Base-by-base conservation (phyloP, 2,888 invertebrate species). In the Idaea straminata region DNA sequence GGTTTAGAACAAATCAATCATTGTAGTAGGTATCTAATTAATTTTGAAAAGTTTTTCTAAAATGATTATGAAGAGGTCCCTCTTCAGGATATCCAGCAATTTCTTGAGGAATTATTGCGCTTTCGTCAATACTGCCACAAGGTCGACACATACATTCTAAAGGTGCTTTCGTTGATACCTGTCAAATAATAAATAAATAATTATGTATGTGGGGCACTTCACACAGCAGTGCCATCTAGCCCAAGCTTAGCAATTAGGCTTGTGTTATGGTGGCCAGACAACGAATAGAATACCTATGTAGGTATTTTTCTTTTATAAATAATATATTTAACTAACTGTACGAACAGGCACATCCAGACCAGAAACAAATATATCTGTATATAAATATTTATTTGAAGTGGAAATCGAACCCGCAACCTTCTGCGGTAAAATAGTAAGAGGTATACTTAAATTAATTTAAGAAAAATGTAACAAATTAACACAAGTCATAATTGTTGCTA, bases 141-240 rank as follows among this genome's bases (percentile, higher is more conserved):
- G 98, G 98, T 57, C 98, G 95, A 81, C 98, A 98, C 98, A 98
- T 98, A 81, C 98, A 98, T 84, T 98, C 98, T 64, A 98, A 86
- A 0, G 98, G 98, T 15, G 98, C 98, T 86, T 98, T 97, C 5
- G 98, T 98, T n/a, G 96, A 95, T 3, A 98, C 96, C 97, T 97
- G 78, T 47, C 63, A 90, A 84, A 66, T 16, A 59, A 62, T 57
- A 35, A 59, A n/a, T 15, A 5, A 15, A 15, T 15, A 59, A n/a
- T 6, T 58, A 34, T 5, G 63, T 47, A 15, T 25, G 3, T 25
- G 25, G 25, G 25, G 3, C 25, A 25, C 25, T 25, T 25, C 25
- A 25, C 25, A 25, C 25, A 25, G 25, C 25, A n/a, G n/a, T n/a
- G 25, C 25, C 25, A 25, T 25, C 25, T 25, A 25, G 25, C 25